Base-by-base conservation (phyloP, 1,140 invertebrate species). In the Delia radicum region DNA sequence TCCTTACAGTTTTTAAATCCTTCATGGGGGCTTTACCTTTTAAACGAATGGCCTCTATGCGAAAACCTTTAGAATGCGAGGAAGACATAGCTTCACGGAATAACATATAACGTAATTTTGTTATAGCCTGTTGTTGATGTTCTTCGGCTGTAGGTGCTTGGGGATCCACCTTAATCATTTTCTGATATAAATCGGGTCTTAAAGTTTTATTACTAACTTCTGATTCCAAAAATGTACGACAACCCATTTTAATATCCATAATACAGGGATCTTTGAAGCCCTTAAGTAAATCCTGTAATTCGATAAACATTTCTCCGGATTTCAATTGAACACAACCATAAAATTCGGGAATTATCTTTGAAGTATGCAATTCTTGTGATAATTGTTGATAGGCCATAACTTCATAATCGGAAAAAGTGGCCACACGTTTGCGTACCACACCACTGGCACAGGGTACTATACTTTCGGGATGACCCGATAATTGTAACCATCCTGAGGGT, bases 21-120 rank as follows among this genome's bases (percentile, higher is more conserved):
- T 92, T 94, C 0, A 94, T 89, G 0, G 93, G 93, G 0, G 92
- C 89, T 33, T 90, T 88, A 2, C 93, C 93, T 1, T 93, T 90
- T 76, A 94, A 88, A 87, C 97, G 97, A 86, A 99, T 93, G 24
- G 96, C 98, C 87, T 99, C 98, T 77, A 99, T 97, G 77, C 98
- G 88, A 85, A 99, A 99, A 1, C 97, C 97, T 78, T 98, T 92
- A 69, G 92, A 92, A 42, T 95, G 94, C 0, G 96, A 96, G 2
- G 97, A 98, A 77, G 95, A 98, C 81, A 96, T 93, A 76, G 94
- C 89, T 87, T 99, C 97, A 42, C 97, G 89, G 87, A 98, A 99
- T 82, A 95, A 93, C 95, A 98, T 98, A 87, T 98, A 98, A 15
- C 96, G 90, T 75, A 97, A 88, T 88, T 98, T 98, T 1, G 96